These are phyloP conservation scores for Orchesella cincta DNA, from an alignment of 1,140 invertebrate genomes.

Conservation along the genomic window DNA sequence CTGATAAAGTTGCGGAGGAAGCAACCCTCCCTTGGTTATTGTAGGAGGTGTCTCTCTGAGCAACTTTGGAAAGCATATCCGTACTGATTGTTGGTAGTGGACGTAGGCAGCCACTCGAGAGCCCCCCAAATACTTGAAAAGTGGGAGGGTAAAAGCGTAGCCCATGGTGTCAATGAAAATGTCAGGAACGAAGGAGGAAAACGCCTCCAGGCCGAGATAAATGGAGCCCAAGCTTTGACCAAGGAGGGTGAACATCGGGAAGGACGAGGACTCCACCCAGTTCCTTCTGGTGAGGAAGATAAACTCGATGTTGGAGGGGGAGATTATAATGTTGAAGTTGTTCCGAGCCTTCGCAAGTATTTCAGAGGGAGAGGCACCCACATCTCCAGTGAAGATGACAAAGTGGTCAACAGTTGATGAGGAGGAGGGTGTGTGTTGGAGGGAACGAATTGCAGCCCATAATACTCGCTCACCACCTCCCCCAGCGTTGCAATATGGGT, in stretches of 20 bases:
- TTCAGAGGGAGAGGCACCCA: slow-evolving; percentile 69
- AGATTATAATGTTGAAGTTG: slow-evolving; percentile 76
- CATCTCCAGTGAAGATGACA: slow-evolving; percentile 86
- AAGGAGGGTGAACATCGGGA: slow-evolving; percentile 89
- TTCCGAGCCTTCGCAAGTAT: slow-evolving; percentile 76
- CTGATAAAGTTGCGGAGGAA: slow-evolving; percentile 76
- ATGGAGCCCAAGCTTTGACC: slow-evolving; percentile 91
- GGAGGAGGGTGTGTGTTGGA: slow-evolving; percentile 80
- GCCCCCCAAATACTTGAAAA: slow-evolving; percentile 80
- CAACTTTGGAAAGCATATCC: slow-evolving; percentile 86
- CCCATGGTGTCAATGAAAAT: slow-evolving; percentile 96
- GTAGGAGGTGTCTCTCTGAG: slow-evolving; percentile 67
- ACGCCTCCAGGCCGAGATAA: slow-evolving; percentile 82
- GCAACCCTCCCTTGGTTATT: slow-evolving; percentile 87
- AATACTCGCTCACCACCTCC: slow-evolving; percentile 97
- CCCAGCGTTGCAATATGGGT: slow-evolving; percentile 96
- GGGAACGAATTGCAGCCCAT: slow-evolving; percentile 86
- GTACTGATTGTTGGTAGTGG: slow-evolving; percentile 94
- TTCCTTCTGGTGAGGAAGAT: slow-evolving; percentile 72
- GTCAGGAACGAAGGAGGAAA: slow-evolving; percentile 69
- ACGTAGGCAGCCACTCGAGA: slow-evolving; percentile 82
- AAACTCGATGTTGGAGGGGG: slow-evolving; percentile 67
- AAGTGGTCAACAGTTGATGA: slow-evolving; percentile 70
- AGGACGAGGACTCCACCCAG: slow-evolving; percentile 79
- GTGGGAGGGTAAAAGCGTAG: slow-evolving; percentile 85